Evolutionary conservation across 64 coral and sea anemone species (phyloP).

Genomic region (Montipora cactus): DNA sequence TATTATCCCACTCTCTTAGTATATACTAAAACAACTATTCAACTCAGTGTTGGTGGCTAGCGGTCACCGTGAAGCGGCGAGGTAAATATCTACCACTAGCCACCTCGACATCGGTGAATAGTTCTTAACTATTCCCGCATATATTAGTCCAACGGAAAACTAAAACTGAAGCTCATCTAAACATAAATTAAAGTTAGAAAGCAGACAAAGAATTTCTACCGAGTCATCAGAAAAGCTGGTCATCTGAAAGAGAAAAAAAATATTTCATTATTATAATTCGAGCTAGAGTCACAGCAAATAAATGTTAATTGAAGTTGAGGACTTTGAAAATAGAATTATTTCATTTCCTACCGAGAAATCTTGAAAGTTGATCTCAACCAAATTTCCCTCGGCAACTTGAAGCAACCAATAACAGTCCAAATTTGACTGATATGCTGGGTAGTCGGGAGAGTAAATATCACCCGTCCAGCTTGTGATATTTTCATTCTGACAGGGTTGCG

Average conservation of each 20-base stretch:
- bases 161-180: not conserved
- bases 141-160: too few relatives aligned
- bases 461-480: not conserved
- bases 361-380: conserved; percentile 15
- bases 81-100: too few relatives aligned
- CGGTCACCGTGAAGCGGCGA: too few relatives aligned
- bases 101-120: too few relatives aligned
- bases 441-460: not conserved
- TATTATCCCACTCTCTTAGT: too few relatives aligned
- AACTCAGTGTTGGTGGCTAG: too few relatives aligned
- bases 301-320: not conserved
- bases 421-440: not conserved
- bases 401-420: conserved; percentile 59
- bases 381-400: conserved; percentile 41
- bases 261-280: not conserved
- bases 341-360: conserved; percentile 12
- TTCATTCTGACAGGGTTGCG: not conserved
- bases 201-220: not conserved
- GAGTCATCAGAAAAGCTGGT: not conserved
- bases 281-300: not conserved
- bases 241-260: not conserved
- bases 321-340: not conserved
- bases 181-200: not conserved
- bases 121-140: too few relatives aligned
- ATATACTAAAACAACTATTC: too few relatives aligned